These are phyloP conservation scores for Pterostichus madidus DNA, from an alignment of 2,888 invertebrate species.

Conservation along the genomic window DNA sequence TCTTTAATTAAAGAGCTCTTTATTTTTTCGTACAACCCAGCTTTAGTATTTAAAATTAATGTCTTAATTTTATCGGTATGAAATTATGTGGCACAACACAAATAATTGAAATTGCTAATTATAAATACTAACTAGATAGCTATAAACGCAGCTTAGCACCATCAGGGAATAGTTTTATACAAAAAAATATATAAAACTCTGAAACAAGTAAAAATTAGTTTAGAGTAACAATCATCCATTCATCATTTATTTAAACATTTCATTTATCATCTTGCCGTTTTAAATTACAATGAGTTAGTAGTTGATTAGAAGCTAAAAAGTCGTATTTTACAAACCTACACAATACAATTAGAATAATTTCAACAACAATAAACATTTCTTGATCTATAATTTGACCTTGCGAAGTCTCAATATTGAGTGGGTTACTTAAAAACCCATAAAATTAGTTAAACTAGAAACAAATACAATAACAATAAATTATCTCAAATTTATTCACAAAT, in stretches of 20 bases:
- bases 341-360: slow-evolving; percentile 39
- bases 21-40: no score
- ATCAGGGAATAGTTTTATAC: slow-evolving; percentile 34
- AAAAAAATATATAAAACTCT: background rate
- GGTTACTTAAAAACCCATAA: slow-evolving; percentile 4
- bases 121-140: no score
- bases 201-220: slow-evolving; percentile 1
- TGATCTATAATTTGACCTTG: slow-evolving; percentile 64
- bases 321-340: slow-evolving; percentile 50
- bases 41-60: no score
- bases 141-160: background rate
- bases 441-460: slow-evolving; percentile 36
- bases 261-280: slow-evolving; percentile 61
- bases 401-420: background rate
- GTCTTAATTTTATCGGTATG: no score
- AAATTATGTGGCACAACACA: no score
- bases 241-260: slow-evolving; percentile 55
- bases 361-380: slow-evolving; percentile 54
- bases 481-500: slow-evolving; percentile 6
- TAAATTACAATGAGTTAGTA: slow-evolving; percentile 36
- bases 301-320: background rate
- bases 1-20: no score
- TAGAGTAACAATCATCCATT: slow-evolving; percentile 49
- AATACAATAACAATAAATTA: slow-evolving; percentile 35
- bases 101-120: no score